A percentile compares a stretch with the other conserved stretches of the same genome.
Evolutionary conservation across 1,140 invertebrate species (phyloP).

Genomic region (Berghia stephanieae): DNA sequence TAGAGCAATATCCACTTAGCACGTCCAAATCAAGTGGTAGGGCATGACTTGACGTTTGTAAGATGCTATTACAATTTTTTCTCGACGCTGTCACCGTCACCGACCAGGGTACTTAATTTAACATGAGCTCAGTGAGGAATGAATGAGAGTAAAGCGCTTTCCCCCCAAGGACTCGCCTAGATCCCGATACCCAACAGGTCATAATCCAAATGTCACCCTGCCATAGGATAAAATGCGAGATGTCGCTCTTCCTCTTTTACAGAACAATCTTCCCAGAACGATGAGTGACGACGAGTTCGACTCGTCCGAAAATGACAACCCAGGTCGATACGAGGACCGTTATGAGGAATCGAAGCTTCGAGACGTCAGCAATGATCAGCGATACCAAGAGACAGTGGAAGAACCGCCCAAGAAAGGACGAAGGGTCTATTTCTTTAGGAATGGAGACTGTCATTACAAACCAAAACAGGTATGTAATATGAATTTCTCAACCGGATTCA

Average conservation of each 20-base stretch:
- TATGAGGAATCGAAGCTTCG: conserved; percentile 23
- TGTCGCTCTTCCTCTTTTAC: too few relatives aligned
- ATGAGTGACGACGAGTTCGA: not conserved
- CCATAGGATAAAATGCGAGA: too few relatives aligned
- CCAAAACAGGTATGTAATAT: conserved; percentile 77
- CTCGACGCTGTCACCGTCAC: too few relatives aligned
- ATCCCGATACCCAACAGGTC: not conserved
- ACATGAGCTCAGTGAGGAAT: too few relatives aligned
- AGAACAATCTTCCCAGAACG: not conserved
- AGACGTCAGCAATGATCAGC: conserved; percentile 5
- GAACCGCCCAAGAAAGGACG: conserved; percentile 11
- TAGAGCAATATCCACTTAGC: too few relatives aligned
- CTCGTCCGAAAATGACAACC: conserved; percentile 2
- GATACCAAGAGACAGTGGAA: not conserved
- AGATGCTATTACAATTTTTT: too few relatives aligned
- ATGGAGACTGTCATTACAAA: conserved; percentile 91
- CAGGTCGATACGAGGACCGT: not conserved
- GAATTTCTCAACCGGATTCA: not conserved
- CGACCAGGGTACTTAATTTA: too few relatives aligned
- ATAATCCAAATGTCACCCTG: not conserved
- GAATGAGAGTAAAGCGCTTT: not conserved
- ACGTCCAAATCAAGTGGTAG: too few relatives aligned
- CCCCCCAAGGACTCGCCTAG: not conserved
- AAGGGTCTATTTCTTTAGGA: conserved; percentile 88
- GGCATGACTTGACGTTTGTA: too few relatives aligned